phyloP scores from a whole-genome alignment of 2,113 vertebrate genomes.

The Aviceda subcristata region DNA sequence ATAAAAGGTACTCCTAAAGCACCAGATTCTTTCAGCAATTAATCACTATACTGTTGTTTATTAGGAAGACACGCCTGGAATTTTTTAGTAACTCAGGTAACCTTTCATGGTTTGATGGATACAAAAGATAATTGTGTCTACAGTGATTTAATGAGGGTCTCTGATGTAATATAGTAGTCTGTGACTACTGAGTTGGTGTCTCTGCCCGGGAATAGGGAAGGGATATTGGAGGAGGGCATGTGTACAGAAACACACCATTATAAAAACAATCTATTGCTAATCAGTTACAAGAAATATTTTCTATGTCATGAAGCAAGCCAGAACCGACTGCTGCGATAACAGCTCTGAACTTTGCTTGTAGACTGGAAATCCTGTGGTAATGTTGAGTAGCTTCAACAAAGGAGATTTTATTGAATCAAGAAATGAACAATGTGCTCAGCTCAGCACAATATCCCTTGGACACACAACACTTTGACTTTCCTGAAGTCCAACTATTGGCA shows the following conservation, averaged over 20 bases:
- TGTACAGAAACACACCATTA: background rate
- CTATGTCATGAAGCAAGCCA: background rate
- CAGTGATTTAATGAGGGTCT: slow-evolving; percentile 49
- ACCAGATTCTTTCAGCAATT: slow-evolving; percentile 59
- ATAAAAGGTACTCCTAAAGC: slow-evolving; percentile 72
- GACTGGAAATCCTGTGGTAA: background rate
- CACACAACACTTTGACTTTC: background rate
- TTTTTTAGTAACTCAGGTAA: slow-evolving; percentile 69
- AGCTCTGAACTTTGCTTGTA: background rate
- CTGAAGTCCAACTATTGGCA: background rate
- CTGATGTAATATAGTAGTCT: slow-evolving; percentile 41
- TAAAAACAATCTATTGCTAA: slow-evolving; percentile 32
- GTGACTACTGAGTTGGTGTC: slow-evolving; percentile 38
- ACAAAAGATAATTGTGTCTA: slow-evolving; percentile 54
- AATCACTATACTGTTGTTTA: slow-evolving; percentile 60
- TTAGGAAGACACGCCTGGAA: slow-evolving; percentile 66
- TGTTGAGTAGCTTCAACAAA: background rate
- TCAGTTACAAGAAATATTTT: background rate
- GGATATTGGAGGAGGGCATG: background rate
- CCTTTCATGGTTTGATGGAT: slow-evolving; percentile 62
- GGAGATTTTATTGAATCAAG: background rate
- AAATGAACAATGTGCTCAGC: background rate
- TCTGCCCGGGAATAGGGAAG: slow-evolving; percentile 25
- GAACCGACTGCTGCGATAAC: background rate
- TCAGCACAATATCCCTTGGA: background rate